These are phyloP conservation scores for Heliconius congener DNA, from an alignment of 1,140 invertebrate genomes.

Conservation along the genomic window DNA sequence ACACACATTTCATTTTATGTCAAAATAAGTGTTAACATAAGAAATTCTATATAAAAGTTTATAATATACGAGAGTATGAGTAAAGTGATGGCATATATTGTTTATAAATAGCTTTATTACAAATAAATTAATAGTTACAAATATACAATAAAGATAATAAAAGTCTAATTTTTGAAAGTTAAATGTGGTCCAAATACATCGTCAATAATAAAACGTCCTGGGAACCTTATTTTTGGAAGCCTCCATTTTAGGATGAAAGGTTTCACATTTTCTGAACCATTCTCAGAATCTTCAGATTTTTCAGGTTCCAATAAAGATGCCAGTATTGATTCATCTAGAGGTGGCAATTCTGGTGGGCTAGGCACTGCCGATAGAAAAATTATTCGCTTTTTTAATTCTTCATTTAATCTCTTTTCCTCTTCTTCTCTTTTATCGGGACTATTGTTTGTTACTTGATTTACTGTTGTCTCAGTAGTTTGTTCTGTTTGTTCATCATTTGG, in stretches of 20 bases:
- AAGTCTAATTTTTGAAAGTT: neutral
- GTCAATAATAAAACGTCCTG: neutral
- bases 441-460: too few species aligned
- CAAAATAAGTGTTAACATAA: too few species aligned
- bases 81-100: too few species aligned
- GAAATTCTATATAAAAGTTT: too few species aligned
- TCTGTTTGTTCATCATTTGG: too few species aligned
- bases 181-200: neutral
- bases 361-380: neutral
- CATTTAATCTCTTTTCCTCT: neutral
- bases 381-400: neutral
- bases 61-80: too few species aligned
- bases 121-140: neutral
- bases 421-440: neutral
- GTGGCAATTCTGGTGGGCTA: neutral
- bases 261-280: neutral
- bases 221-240: neutral
- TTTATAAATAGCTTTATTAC: neutral
- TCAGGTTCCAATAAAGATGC: neutral
- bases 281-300: neutral
- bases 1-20: too few species aligned
- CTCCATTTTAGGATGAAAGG: neutral
- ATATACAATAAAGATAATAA: too few species aligned
- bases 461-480: too few species aligned
- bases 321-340: neutral